phyloP scores from a whole-genome alignment of 1,140 invertebrate genomes.

The Chlorops oryzae region DNA sequence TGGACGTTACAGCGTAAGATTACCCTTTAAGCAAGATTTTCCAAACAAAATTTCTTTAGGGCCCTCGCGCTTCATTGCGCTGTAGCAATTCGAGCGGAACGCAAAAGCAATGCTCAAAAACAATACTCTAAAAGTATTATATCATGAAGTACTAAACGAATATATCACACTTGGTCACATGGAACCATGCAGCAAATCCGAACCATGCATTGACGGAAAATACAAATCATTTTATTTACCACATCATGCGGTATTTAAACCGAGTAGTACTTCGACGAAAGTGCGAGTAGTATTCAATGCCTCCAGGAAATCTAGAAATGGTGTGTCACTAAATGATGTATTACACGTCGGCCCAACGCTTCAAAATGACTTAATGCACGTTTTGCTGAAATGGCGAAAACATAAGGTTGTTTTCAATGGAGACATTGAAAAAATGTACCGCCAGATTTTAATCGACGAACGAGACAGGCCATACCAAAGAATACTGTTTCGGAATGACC shows the following conservation, averaged over 20 bases:
- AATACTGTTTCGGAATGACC: not conserved
- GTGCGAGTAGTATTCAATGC: not conserved
- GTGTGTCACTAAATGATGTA: not conserved
- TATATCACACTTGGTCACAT: not conserved
- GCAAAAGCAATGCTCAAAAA: not conserved
- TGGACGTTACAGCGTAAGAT: not conserved
- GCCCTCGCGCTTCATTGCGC: not conserved
- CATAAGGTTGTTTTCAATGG: not conserved
- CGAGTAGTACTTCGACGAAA: not conserved
- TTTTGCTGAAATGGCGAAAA: not conserved
- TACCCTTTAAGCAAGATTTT: not conserved
- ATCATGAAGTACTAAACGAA: not conserved
- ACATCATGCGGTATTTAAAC: not conserved
- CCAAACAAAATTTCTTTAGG: not conserved
- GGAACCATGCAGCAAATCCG: too few relatives aligned
- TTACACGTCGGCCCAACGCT: too few relatives aligned
- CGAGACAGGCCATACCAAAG: too few relatives aligned
- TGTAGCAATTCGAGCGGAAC: not conserved
- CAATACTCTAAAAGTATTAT: not conserved
- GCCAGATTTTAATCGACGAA: too few relatives aligned
- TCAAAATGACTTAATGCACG: not conserved
- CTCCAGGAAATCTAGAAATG: not conserved
- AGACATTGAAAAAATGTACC: too few relatives aligned
- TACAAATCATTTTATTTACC: too few relatives aligned
- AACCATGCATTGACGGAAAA: too few relatives aligned